Evolutionary conservation across 2,113 vertebrate species (phyloP), one percentile per base, ranked within the genome.

Genomic region (Cheirogaleus medius): DNA sequence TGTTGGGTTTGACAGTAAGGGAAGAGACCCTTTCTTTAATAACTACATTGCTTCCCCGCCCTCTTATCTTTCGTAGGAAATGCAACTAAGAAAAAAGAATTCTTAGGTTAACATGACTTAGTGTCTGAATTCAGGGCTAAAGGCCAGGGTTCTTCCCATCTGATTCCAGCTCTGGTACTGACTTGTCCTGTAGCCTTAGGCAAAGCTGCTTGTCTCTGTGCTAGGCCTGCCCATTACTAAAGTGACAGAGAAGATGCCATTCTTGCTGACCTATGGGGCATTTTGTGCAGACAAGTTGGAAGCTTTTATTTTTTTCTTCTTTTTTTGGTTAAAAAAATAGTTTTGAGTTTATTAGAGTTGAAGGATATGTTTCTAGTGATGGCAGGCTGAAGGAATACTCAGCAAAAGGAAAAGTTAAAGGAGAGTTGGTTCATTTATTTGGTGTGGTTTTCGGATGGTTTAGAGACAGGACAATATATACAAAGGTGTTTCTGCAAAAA

Each of bases 151-250:
- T 90, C 83, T 94, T 96, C 82, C 93, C 44, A 83, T 91, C 34
- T 87, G 78, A 87, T 84, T 87, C 64, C 69, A 93, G 52, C 84
- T 84, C 96, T 64, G 52, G 87, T 85, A 74, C 47, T 34, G 77
- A 97, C 96, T 97, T 96, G 94, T 92, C 60, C 54, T 44, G 56
- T 63, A 92, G 84, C 94, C 87, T 96, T 87, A 69, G 90, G 97
- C 87, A 94, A 90, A 97, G 78, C 47, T 0, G 20, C 25, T 21
- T 89, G 32, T 76, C 95, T 94, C 68, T 84, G n/a, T 68, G 39
- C 88, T 90, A 3, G 54, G 69, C 81, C 95, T 96, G 83, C 80
- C 69, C 6, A 32, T 60, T 96, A 64, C 63, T 80, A 29, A 97
- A 91, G 97, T 83, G 97, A 97, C 95, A 94, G 39, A 25, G 29